Evolutionary conservation across 2,888 invertebrate species (phyloP).

Genomic region (Drosophila greeni): DNA sequence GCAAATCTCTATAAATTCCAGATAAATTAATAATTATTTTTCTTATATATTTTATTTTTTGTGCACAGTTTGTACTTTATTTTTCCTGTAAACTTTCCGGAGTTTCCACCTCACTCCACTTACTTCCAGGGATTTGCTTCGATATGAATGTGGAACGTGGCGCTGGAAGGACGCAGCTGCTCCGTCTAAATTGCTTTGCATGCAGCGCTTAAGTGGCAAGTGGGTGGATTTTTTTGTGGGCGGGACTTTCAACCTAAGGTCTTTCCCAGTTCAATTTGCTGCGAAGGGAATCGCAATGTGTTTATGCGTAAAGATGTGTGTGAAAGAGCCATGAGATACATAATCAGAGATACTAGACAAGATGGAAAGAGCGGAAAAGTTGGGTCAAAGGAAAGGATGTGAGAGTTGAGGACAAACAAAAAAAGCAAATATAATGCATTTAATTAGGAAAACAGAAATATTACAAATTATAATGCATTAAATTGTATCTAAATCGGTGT

Average conservation of each 20-base stretch:
- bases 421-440: too few species aligned
- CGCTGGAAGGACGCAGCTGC: conserved; percentile 56
- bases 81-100: conserved; percentile 38
- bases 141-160: conserved; percentile 52
- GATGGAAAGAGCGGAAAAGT: background rate
- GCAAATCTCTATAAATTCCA: background rate
- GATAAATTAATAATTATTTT: too few species aligned
- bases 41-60: conserved; percentile 6
- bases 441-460: too few species aligned
- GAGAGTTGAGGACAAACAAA: background rate
- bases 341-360: background rate
- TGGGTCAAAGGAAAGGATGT: background rate
- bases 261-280: conserved; percentile 63
- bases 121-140: conserved; percentile 51
- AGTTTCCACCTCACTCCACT: conserved; percentile 25
- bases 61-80: conserved; percentile 1
- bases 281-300: conserved; percentile 63
- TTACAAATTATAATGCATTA: too few species aligned
- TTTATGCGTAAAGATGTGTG: conserved; percentile 71
- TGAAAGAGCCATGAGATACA: conserved; percentile 12
- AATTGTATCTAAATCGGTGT: too few species aligned
- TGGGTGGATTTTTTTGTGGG: conserved; percentile 6
- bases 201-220: conserved; percentile 45
- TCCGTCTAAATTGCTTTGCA: conserved; percentile 61
- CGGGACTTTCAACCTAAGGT: conserved; percentile 10